Conservation (phyloP, 2,113 vertebrate species). For the Zosterops hypoxanthus region DNA sequence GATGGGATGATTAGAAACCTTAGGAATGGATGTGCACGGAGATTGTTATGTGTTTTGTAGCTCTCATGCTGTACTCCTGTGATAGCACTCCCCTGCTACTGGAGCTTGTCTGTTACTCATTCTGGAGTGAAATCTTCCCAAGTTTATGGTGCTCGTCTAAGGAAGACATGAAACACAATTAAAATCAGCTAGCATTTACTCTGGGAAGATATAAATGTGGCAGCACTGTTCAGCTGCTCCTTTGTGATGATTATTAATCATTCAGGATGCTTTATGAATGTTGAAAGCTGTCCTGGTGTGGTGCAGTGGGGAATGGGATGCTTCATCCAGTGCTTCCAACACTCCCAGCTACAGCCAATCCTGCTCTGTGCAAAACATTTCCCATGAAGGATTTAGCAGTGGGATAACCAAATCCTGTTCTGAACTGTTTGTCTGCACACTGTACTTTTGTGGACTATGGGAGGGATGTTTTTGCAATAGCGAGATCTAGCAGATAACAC, state of each 20-base stretch:
- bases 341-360: background rate
- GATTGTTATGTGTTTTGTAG: background rate
- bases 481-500: background rate
- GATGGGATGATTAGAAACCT: background rate
- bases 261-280: constrained; percentile 15
- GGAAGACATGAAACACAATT: background rate
- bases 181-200: constrained; percentile 49
- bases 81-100: background rate
- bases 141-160: background rate
- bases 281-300: background rate
- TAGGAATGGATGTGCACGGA: background rate
- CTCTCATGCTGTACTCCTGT: background rate
- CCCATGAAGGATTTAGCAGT: background rate
- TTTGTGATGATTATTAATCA: constrained; percentile 53
- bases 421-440: background rate
- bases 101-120: background rate
- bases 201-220: constrained; percentile 29
- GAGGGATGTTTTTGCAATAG: background rate
- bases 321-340: background rate
- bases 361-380: background rate
- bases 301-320: background rate
- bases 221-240: constrained; percentile 40
- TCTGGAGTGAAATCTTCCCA: background rate
- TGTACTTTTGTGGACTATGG: background rate
- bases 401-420: background rate